phyloP scores from a whole-genome alignment of 2,113 vertebrate species.

The Syngnathus scovelli region DNA sequence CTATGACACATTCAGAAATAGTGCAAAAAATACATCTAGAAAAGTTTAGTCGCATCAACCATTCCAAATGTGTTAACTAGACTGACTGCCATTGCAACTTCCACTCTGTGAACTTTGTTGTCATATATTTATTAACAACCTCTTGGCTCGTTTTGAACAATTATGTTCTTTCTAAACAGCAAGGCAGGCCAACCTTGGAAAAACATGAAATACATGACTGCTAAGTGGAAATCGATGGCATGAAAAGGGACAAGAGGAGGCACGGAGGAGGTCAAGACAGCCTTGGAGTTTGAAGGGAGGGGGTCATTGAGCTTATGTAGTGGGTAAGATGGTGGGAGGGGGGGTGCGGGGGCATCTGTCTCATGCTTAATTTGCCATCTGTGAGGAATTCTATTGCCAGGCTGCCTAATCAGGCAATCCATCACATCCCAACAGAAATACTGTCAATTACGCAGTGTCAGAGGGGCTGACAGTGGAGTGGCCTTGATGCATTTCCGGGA shows the following conservation, averaged over 20 bases:
- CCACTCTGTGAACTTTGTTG: too few relatives aligned
- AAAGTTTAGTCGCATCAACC: too few relatives aligned
- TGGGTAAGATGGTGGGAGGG: slow-evolving; percentile 33
- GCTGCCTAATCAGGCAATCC: slow-evolving; percentile 80
- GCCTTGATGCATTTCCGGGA: slow-evolving; percentile 28
- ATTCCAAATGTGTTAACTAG: too few relatives aligned
- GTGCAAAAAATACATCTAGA: too few relatives aligned
- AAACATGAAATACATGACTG: not conserved
- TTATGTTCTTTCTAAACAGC: not conserved
- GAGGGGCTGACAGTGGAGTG: slow-evolving; percentile 46
- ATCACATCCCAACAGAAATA: slow-evolving; percentile 77
- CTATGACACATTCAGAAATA: too few relatives aligned
- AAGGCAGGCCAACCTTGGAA: not conserved
- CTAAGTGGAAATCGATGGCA: slow-evolving; percentile 1
- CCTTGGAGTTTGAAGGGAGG: slow-evolving; percentile 14
- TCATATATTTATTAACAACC: too few relatives aligned
- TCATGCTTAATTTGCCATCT: slow-evolving; percentile 72
- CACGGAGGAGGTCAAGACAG: slow-evolving; percentile 14
- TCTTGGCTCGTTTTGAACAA: not conserved
- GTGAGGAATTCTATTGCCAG: slow-evolving; percentile 70
- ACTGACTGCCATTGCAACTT: too few relatives aligned
- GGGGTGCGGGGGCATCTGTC: slow-evolving; percentile 54
- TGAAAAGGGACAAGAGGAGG: not conserved
- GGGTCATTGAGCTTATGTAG: slow-evolving; percentile 17
- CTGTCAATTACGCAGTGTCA: slow-evolving; percentile 79